Evolutionary conservation across 2,113 vertebrate species (phyloP).

Genomic region (Motacilla alba): DNA sequence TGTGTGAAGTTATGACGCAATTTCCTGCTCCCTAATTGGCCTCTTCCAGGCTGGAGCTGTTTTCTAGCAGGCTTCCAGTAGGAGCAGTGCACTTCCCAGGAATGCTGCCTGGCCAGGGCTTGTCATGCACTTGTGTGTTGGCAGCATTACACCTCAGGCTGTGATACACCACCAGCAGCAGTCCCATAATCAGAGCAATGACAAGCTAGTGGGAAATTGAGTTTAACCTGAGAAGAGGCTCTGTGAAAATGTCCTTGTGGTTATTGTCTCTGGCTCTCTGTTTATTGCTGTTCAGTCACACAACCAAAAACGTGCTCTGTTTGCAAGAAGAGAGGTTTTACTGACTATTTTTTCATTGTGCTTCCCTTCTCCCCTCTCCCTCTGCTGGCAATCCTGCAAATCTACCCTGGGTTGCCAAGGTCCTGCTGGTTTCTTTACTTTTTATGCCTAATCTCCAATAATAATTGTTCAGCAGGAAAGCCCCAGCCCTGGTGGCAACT

Average conservation of each 20-base stretch:
- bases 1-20: not conserved
- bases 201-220: not conserved
- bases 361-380: not conserved
- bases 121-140: accelerated
- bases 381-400: not conserved
- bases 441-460: not conserved
- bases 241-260: not conserved
- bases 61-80: not conserved
- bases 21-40: not conserved
- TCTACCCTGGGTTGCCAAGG: not conserved
- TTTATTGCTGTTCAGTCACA: not conserved
- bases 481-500: not conserved
- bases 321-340: not conserved
- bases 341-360: not conserved
- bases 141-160: not conserved
- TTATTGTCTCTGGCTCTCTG: not conserved
- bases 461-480: not conserved
- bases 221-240: not conserved
- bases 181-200: not conserved
- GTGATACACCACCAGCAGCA: not conserved
- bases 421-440: not conserved
- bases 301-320: not conserved
- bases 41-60: not conserved
- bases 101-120: not conserved
- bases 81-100: not conserved